These are phyloP conservation scores for Meles meles DNA, from an alignment of 2,113 vertebrate species.

Conservation along the genomic window DNA sequence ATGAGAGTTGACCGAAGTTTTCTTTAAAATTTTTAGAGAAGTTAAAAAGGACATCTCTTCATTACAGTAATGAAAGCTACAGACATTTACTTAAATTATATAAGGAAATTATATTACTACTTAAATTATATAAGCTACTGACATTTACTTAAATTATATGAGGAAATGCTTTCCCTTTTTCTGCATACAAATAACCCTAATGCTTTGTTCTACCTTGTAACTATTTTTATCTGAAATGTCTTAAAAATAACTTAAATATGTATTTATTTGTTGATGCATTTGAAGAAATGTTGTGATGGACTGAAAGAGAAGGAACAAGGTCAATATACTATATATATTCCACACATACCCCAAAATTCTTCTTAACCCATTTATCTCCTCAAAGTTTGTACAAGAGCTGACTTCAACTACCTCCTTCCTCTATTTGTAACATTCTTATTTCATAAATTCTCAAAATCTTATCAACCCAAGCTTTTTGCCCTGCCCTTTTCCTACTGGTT, in stretches of 20 bases:
- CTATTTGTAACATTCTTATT: neutral
- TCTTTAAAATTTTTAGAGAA: neutral
- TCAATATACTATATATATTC: neutral
- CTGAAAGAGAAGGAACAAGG: neutral
- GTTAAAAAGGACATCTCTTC: neutral
- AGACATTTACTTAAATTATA: neutral
- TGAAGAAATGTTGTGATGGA: neutral
- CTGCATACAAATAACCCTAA: neutral
- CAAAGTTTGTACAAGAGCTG: neutral
- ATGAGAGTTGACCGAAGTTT: neutral
- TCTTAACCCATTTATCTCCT: neutral
- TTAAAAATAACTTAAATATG: neutral
- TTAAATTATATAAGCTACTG: too few relatives aligned
- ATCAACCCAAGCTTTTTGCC: neutral
- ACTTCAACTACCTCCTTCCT: neutral
- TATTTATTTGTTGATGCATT: neutral
- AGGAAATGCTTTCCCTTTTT: neutral
- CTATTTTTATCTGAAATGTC: neutral
- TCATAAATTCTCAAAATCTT: neutral
- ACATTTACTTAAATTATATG: neutral
- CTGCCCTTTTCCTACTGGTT: neutral
- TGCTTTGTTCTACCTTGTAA: neutral
- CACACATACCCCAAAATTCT: neutral
- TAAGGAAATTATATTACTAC: neutral
- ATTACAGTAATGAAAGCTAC: neutral